Base-by-base conservation (phyloP, 2,888 invertebrate species). In the Lagria hirta region DNA sequence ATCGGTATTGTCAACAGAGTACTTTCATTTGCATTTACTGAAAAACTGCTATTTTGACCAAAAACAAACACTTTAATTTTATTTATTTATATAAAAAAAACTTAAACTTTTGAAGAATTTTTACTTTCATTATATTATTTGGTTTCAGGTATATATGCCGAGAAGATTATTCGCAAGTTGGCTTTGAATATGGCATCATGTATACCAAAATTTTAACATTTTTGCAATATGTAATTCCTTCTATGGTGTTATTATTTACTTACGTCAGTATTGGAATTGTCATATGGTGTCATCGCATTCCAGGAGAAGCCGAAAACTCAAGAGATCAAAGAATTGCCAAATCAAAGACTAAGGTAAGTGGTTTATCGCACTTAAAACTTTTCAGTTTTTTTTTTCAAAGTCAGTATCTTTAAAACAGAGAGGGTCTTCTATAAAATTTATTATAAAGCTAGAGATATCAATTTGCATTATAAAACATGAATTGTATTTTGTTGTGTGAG, bases 261-360 rank as follows among this genome's bases (percentile, higher is more conserved):
- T 94, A 94, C 66, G 83, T 85, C 1, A 81, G 88, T 54, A 94
- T 94, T 47, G 92, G 87, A 0, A 77, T 86, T 30, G 85, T 87
- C 7, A 89, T 94, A 26, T 92, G 92, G 90, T 89, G 89, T 12
- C 86, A 88, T 52, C 76, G 84, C 20, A 85, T 88, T 4, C 92
- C 93, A 0, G 93, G 93, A 0, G 93, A 93, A 69, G 92, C 92
- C 0, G 87, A 91, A 65, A 83, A 86, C 47, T 81, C 79, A 3
- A 75, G 93, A 26, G 93, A 93, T 73, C 82, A 84, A 53, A 77
- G 90, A 28, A 83, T 92, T 74, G 90, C 89, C 5, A 81, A 83
- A 52, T 89, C 91, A 2, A 93, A 93, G 69, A 76, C 87, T 72
- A 92, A 92, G 84, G 93, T 92, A 73, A 71, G 69, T 51, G 10